Percentiles rank a stretch among this genome's conserved stretches.
phyloP scores from a whole-genome alignment of 1,140 invertebrate genomes.

The Geopemphigus sp. region DNA sequence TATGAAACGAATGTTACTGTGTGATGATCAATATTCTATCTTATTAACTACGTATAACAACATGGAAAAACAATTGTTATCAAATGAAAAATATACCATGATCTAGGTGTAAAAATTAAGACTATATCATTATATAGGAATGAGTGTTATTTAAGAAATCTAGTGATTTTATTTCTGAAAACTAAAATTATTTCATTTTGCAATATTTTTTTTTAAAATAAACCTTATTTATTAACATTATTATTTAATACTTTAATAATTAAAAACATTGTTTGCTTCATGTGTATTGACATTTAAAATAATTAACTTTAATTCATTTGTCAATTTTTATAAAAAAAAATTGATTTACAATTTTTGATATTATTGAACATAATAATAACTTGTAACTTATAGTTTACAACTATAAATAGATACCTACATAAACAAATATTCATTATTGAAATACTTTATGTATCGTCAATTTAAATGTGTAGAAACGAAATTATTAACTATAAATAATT shows the following conservation, averaged over 20 bases:
- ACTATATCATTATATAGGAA: not conserved
- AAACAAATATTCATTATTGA: conserved; percentile 8
- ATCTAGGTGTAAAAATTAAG: conserved; percentile 38
- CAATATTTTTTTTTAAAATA: not conserved
- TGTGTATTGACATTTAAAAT: not conserved
- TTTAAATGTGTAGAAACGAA: not conserved
- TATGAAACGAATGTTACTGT: not conserved
- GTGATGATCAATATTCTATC: not conserved
- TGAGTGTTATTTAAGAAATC: conserved; percentile 13
- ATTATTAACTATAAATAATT: not conserved
- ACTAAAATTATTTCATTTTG: not conserved
- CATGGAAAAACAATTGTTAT: not conserved
- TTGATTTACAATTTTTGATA: conserved; percentile 4
- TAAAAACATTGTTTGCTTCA: not conserved
- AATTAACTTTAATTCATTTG: not conserved
- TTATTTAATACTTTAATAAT: conserved; percentile 17
- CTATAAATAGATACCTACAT: not conserved
- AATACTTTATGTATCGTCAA: not conserved
- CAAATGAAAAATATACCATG: not conserved
- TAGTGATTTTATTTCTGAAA: not conserved
- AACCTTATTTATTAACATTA: not conserved
- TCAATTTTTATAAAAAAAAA: not conserved
- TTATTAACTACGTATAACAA: not conserved
- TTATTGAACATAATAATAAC: too few relatives aligned
- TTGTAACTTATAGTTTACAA: not conserved